phyloP scores from a whole-genome alignment of 2,797 vertebrate genomes.

The Carcharodon carcharias region DNA sequence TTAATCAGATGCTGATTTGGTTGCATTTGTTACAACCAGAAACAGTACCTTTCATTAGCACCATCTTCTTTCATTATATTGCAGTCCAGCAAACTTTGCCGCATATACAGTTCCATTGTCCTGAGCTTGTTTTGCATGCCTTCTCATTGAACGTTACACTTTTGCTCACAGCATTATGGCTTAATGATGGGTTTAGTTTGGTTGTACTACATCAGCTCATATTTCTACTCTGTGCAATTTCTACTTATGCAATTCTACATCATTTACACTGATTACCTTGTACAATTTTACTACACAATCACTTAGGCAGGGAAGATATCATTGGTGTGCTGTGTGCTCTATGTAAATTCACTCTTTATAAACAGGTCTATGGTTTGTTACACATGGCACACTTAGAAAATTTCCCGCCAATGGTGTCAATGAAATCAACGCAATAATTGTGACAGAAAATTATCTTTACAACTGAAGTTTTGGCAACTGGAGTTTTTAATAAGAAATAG shows the following conservation, averaged over 20 bases:
- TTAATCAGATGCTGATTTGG: neutral
- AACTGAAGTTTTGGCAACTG: neutral
- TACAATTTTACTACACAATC: neutral
- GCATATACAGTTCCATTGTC: neutral
- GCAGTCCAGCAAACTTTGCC: neutral
- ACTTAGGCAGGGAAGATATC: neutral
- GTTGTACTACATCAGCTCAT: neutral
- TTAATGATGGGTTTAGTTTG: neutral
- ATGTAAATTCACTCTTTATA: neutral
- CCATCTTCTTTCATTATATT: neutral
- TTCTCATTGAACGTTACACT: neutral
- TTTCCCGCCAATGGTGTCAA: neutral
- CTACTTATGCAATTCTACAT: neutral
- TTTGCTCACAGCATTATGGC: neutral
- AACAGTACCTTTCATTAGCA: neutral
- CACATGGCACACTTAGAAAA: neutral
- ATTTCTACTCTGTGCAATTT: neutral
- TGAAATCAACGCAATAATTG: neutral
- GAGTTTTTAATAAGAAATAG: neutral
- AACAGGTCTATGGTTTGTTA: neutral
- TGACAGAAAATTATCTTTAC: neutral
- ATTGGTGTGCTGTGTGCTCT: neutral
- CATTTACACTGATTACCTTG: neutral
- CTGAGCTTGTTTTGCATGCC: neutral
- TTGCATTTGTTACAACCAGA: neutral